These are phyloP conservation scores for Sebastes ruberrimus DNA, from an alignment of 2,797 vertebrate species.

Conservation along the genomic window DNA sequence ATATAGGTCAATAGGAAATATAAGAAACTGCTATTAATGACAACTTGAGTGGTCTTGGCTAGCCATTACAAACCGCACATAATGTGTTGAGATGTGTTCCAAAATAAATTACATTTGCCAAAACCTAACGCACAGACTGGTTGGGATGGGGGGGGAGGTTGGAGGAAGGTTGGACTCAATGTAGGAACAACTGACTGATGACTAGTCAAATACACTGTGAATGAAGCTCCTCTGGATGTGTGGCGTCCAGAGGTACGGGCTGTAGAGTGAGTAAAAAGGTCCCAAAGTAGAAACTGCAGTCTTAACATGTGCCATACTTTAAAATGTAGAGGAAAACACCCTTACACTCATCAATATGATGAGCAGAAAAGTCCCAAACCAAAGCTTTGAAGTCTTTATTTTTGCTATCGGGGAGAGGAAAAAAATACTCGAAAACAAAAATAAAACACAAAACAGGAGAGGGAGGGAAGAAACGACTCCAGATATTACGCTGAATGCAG, in stretches of 20 bases:
- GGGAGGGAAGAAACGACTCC: slow-evolving; percentile 84
- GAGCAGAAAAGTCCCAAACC: slow-evolving; percentile 96
- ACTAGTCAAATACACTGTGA: slow-evolving; percentile 71
- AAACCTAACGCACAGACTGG: slow-evolving; percentile 70
- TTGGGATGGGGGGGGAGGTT: slow-evolving; percentile 23
- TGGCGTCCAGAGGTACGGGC: slow-evolving; percentile 66
- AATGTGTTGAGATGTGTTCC: slow-evolving; percentile 68
- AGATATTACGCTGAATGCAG: slow-evolving; percentile 86
- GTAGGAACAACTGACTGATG: slow-evolving; percentile 64
- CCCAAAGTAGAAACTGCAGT: slow-evolving; percentile 92
- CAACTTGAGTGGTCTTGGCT: slow-evolving; percentile 78
- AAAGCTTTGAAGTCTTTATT: slow-evolving; percentile 91
- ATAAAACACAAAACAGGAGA: slow-evolving; percentile 80
- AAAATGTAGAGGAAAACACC: slow-evolving; percentile 88
- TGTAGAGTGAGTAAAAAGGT: slow-evolving; percentile 87
- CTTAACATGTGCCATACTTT: slow-evolving; percentile 91
- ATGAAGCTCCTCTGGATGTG: slow-evolving; percentile 74
- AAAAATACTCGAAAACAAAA: slow-evolving; percentile 78
- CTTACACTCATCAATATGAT: slow-evolving; percentile 99
- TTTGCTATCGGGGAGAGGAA: slow-evolving; percentile 84
- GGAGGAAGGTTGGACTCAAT: slow-evolving; percentile 45
- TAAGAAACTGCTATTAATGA: slow-evolving; percentile 80
- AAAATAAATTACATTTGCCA: slow-evolving; percentile 81
- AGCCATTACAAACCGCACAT: slow-evolving; percentile 80
- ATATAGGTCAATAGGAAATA: slow-evolving; percentile 82